Base-by-base conservation (phyloP, 2,113 vertebrate species). In the Anarhynchus alexandrinus region DNA sequence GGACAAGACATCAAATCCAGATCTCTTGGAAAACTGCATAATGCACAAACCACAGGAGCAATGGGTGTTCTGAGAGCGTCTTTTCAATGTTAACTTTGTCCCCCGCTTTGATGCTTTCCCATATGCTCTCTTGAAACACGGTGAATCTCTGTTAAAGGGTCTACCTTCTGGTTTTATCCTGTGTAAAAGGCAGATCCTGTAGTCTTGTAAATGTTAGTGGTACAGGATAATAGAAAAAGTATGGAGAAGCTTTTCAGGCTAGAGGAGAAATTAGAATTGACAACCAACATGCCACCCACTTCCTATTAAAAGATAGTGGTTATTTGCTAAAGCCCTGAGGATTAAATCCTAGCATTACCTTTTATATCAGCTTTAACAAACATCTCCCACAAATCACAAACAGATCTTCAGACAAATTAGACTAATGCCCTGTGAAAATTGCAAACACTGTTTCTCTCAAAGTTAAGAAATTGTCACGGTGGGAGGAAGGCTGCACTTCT, bases 261-360 rank as follows among this genome's bases (percentile, higher is more conserved):
- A 23, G 61, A 93, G 58, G 42, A 97, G 74, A 96, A 97, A 97
- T 98, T 95, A 97, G 70, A 97, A 38, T 36, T 97, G 97, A 98
- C 97, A 98, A 94, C 76, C 94, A 97, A 96, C 95, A 93, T 96
- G 90, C 86, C 97, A 97, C 95, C 73, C 96, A 93, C 69, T 97
- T 96, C 73, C 93, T 93, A 92, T 88, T 97, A 96, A 97, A 97
- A 96, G 95, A 97, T 94, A 96, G 93, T 90, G 81, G 85, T 95
- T 98, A 96, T 96, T 97, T 97, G 89, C 90, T 89, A 97, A 97
- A 97, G 49, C 91, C 83, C 74, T 57, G 19, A 92, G 92, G 86
- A 97, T 98, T 95, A 96, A 97, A 93, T 95, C 81, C 59, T 94
- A 94, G 59, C 30, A 85, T 96, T 96, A 97, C 76, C 77, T 97